A percentile compares a stretch with the other conserved stretches of the same genome.
Conservation (phyloP, 2,888 invertebrate genomes). For the Scaptomyza caliginosa region DNA sequence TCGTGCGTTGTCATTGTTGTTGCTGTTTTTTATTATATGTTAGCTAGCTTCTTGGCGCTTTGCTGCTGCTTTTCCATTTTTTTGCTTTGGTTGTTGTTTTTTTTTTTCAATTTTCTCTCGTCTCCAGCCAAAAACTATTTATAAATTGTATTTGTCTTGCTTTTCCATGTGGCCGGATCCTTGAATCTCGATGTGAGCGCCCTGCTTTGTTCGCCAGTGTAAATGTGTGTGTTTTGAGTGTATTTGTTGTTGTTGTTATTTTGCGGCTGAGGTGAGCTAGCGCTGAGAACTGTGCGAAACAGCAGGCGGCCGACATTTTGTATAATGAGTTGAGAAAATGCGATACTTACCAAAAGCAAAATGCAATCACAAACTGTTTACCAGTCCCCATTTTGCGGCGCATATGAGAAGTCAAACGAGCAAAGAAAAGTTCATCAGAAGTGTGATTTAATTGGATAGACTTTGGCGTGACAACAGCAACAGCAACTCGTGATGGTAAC, state of each 20-base stretch:
- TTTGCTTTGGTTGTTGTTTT: slow-evolving; percentile 40
- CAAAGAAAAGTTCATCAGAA: slow-evolving; percentile 18
- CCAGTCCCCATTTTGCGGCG: background rate
- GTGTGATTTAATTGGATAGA: slow-evolving; percentile 25
- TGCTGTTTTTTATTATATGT: background rate
- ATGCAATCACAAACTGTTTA: background rate
- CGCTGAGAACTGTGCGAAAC: slow-evolving; percentile 6
- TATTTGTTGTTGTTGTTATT: slow-evolving; percentile 4
- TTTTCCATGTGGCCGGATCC: slow-evolving; percentile 51
- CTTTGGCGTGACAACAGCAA: slow-evolving; percentile 4
- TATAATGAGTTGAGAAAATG: slow-evolving; percentile 49
- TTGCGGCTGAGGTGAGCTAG: slow-evolving; percentile 28
- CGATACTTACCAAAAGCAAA: background rate
- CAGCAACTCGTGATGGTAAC: background rate
- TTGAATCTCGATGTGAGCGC: slow-evolving; percentile 30
- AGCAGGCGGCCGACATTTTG: slow-evolving; percentile 28
- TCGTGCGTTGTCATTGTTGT: too few species aligned
- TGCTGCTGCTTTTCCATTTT: slow-evolving; percentile 4
- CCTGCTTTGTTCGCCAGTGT: background rate
- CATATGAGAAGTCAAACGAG: slow-evolving; percentile 7
- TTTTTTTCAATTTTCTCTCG: slow-evolving; percentile 72
- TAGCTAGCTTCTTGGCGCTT: slow-evolving; percentile 1
- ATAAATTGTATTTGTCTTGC: slow-evolving; percentile 73
- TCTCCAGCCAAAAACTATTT: slow-evolving; percentile 74
- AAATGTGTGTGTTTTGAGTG: slow-evolving; percentile 3